These are phyloP conservation scores for Nothocercus nigrocapillus DNA, from an alignment of 2,113 vertebrate species.

Conservation along the genomic window DNA sequence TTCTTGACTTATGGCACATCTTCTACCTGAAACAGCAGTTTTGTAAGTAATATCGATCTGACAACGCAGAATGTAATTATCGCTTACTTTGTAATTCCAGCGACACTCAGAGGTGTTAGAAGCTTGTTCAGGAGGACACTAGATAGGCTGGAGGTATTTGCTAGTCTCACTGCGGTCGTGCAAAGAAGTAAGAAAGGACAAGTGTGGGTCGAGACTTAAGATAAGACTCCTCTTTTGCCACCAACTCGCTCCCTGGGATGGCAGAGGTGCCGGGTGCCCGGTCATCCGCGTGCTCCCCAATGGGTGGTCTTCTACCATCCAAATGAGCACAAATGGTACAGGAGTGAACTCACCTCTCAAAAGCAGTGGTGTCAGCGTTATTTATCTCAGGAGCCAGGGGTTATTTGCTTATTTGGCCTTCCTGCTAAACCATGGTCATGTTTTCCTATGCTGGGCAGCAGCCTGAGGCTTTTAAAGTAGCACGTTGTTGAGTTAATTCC, in stretches of 20 bases:
- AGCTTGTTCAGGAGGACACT: background rate
- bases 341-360: background rate
- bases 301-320: conserved; percentile 5
- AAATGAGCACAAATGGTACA: background rate
- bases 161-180: background rate
- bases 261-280: background rate
- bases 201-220: background rate
- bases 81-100: conserved; percentile 2
- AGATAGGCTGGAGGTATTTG: background rate
- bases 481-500: background rate
- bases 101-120: background rate
- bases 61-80: conserved; percentile 16
- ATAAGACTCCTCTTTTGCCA: background rate
- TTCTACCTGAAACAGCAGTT: background rate
- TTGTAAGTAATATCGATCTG: conserved; percentile 15
- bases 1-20: background rate
- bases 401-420: conserved; percentile 38
- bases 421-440: background rate
- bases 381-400: background rate
- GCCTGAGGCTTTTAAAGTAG: background rate
- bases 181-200: background rate
- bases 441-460: background rate
- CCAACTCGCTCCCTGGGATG: background rate
- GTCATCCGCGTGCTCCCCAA: background rate
- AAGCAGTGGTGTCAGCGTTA: background rate